Evolutionary conservation across 2,888 invertebrate species (phyloP).

Genomic region (Hemithea aestivaria): DNA sequence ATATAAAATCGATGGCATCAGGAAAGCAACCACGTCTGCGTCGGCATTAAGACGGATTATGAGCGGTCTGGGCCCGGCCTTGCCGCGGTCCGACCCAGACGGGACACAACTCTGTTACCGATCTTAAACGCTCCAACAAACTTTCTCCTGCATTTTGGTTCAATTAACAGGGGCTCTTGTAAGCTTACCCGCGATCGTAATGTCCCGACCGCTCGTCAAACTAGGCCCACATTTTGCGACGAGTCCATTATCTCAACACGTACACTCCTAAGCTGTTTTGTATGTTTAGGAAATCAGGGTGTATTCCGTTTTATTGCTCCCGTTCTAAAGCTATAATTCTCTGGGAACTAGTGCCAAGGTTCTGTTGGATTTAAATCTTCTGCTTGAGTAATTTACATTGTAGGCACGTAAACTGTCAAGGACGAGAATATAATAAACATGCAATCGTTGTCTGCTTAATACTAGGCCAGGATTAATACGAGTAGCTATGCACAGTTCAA

Average conservation of each 20-base stretch:
- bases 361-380: background rate
- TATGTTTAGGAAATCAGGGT: slow-evolving; percentile 17
- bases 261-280: slow-evolving; percentile 22
- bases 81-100: slow-evolving; percentile 22
- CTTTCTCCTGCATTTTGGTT: slow-evolving; percentile 41
- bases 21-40: slow-evolving; percentile 25
- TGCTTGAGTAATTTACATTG: background rate
- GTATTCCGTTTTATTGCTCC: slow-evolving; percentile 10
- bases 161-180: slow-evolving; percentile 34
- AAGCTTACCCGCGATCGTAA: slow-evolving; percentile 30
- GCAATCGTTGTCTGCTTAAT: too few species aligned
- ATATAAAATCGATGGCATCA: slow-evolving; percentile 18
- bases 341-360: slow-evolving; percentile 1
- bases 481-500: too few species aligned
- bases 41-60: slow-evolving; percentile 39
- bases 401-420: background rate
- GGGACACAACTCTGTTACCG: slow-evolving; percentile 33
- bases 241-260: slow-evolving; percentile 26
- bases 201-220: slow-evolving; percentile 30
- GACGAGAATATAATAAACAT: too few species aligned
- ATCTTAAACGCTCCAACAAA: slow-evolving; percentile 44
- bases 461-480: too few species aligned
- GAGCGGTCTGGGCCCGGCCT: slow-evolving; percentile 25
- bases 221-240: slow-evolving; percentile 27
- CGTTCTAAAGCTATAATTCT: slow-evolving; percentile 1